Evolutionary conservation across 2,113 vertebrate species (phyloP).

Genomic region (Nibea coibor): DNA sequence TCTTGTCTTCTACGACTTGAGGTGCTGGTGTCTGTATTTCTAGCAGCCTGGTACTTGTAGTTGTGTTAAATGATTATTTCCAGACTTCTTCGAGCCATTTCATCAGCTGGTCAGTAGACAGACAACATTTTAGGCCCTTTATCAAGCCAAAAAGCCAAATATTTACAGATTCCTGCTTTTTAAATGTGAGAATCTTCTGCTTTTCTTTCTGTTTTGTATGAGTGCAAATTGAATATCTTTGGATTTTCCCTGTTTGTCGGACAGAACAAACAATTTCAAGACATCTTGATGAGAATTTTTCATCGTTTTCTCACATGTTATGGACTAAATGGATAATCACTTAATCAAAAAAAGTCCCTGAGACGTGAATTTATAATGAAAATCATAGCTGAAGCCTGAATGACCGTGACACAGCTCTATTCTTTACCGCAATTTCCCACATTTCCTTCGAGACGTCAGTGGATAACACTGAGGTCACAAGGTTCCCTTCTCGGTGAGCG

Average conservation of each 20-base stretch:
- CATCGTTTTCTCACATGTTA: not conserved
- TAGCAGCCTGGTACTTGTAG: not conserved
- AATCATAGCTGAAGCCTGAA: not conserved
- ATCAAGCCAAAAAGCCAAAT: not conserved
- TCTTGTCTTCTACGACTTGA: not conserved
- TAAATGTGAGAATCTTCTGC: not conserved
- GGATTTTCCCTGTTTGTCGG: not conserved
- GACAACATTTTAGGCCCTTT: not conserved
- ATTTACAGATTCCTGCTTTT: not conserved
- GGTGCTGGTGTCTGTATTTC: not conserved
- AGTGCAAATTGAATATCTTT: not conserved
- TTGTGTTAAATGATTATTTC: not conserved
- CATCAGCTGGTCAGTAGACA: not conserved
- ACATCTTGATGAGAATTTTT: not conserved
- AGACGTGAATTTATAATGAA: not conserved
- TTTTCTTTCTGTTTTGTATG: not conserved
- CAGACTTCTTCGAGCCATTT: not conserved
- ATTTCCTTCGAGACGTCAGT: slow-evolving; percentile 12
- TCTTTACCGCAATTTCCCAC: not conserved
- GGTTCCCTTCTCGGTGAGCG: slow-evolving; percentile 23
- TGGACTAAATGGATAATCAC: not conserved
- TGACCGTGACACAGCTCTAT: not conserved
- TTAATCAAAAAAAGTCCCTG: not conserved
- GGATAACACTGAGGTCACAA: not conserved
- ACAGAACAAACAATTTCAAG: not conserved